Base-by-base conservation (phyloP, 2,113 vertebrate species). In the Xiphias gladius region DNA sequence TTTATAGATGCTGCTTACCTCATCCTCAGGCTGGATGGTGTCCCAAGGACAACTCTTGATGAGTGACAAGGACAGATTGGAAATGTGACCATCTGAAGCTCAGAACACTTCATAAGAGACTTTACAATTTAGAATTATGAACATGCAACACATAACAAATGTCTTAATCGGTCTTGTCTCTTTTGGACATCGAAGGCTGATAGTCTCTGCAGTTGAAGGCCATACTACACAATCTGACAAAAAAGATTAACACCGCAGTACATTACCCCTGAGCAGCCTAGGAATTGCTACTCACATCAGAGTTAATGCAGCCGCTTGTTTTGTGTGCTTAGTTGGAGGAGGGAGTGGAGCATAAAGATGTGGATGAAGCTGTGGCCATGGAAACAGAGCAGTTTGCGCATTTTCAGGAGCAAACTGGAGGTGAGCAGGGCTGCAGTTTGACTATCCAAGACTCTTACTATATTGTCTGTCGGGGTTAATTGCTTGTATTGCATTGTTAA, bases 51-150 rank as follows among this genome's bases (percentile, higher is more conserved):
- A n/a, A 5, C 43, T 67, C 12, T 14, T 35, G 7, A 63, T 39
- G 28, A 68, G 30, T 5, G 63, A 64, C 24, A 43, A 55, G 24
- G 69, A 64, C 73, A 30, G 41, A 58, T 20, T 73, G 41, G 12
- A 79, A 58, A 46, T 22, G 7, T 0, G 6, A 28, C 43, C n/a
- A 54, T 70, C 28, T 32, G 32, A 66, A 28, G n/a, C 52, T 66
- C 35, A 35, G 20, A 35, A 61, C 39, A 9, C 63, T 0, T 22
- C 32, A 43, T 5, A 17, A 55, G 17, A 65, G 28, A 59, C 37
- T 59, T 32, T 63, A 37, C 17, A 3, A 5, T 62, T 48, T 41
- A 8, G 13, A 52, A 43, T n/a, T 26, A 46, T 11, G 22, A 13
- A 61, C 5, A 24, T 3, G 12, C 32, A 41, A 32, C 35, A 37